Percentiles rank a stretch among this genome's conserved stretches.
Evolutionary conservation across 2,888 invertebrate genomes (phyloP).

Genomic region (Campoletis raptor): DNA sequence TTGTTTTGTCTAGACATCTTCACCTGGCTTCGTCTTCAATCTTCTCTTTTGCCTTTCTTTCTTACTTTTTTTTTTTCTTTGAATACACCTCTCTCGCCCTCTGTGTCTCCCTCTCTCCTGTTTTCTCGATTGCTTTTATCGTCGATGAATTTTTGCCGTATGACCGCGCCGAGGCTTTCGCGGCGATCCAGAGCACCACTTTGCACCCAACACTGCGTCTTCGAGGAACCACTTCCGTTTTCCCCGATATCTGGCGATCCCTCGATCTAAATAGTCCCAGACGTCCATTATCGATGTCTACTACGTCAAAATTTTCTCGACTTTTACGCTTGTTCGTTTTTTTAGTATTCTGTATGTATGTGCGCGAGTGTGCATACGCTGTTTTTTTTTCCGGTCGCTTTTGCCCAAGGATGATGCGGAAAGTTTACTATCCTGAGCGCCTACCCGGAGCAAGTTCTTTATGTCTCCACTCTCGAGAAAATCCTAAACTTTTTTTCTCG

Average conservation of each 20-base stretch:
- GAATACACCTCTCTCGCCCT: background rate
- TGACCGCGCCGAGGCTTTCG: constrained; percentile 45
- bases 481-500: constrained; percentile 19
- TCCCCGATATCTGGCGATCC: constrained; percentile 47
- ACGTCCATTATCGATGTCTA: constrained; percentile 60
- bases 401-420: constrained; percentile 1
- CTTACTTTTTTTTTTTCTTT: background rate
- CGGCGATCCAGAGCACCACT: constrained; percentile 53
- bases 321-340: background rate
- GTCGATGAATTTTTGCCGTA: constrained; percentile 35
- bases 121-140: constrained; percentile 52
- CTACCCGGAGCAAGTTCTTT: background rate
- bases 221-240: constrained; percentile 55
- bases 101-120: background rate
- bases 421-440: background rate
- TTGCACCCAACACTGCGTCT: constrained; percentile 49
- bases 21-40: constrained; percentile 63
- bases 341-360: background rate
- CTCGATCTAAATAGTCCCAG: constrained; percentile 57
- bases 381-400: background rate
- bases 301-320: constrained; percentile 40
- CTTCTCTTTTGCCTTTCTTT: constrained; percentile 28
- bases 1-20: constrained; percentile 84
- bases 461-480: background rate
- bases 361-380: background rate